These are phyloP conservation scores for Catotricha subobsoleta DNA, from an alignment of 2,888 invertebrate species.

Conservation along the genomic window DNA sequence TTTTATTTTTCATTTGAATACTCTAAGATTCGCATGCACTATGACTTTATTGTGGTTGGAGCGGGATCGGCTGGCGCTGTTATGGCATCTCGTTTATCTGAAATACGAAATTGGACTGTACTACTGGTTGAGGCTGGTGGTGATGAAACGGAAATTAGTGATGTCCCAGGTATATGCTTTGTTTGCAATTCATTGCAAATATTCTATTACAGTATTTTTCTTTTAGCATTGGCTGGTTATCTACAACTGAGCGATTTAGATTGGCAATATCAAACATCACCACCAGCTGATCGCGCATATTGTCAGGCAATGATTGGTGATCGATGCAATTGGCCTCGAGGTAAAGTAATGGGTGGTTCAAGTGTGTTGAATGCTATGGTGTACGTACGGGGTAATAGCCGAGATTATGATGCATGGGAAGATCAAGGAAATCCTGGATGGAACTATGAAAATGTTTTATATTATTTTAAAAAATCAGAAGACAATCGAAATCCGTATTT, in stretches of 20 bases:
- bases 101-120: conserved; percentile 64
- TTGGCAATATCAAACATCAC: conserved; percentile 82
- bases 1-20: not conserved
- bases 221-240: conserved; percentile 55
- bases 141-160: conserved; percentile 76
- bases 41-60: conserved; percentile 75
- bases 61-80: conserved; percentile 83
- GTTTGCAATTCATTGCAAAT: too few species aligned
- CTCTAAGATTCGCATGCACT: conserved; percentile 48
- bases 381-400: conserved; percentile 71
- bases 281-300: conserved; percentile 56
- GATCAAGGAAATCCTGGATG: conserved; percentile 68
- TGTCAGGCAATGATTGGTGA: conserved; percentile 76
- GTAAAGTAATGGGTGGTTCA: conserved; percentile 76
- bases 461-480: conserved; percentile 74
- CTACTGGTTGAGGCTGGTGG: conserved; percentile 72
- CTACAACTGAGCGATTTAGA: conserved; percentile 72
- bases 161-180: conserved; percentile 48
- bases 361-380: conserved; percentile 18
- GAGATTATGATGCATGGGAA: conserved; percentile 79
- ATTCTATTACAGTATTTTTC: too few species aligned
- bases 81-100: conserved; percentile 65
- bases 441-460: conserved; percentile 64
- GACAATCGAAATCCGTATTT: conserved; percentile 74
- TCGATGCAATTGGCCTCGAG: conserved; percentile 81